phyloP scores from a whole-genome alignment of 2,888 invertebrate genomes.

The Drosophila cracens region DNA sequence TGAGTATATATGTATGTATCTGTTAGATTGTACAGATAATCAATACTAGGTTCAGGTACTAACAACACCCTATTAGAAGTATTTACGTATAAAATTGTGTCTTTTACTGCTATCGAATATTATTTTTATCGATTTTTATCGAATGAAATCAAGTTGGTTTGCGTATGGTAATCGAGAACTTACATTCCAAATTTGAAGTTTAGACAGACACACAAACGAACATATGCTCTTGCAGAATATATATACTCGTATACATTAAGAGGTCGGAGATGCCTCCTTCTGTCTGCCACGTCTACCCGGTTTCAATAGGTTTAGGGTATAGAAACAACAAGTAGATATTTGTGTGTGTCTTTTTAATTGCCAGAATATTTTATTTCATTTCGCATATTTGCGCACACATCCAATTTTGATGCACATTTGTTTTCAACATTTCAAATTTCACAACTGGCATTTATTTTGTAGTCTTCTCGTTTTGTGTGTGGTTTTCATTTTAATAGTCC shows the following conservation, averaged over 20 bases:
- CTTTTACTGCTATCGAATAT: no score
- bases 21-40: not conserved
- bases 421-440: conserved; percentile 1
- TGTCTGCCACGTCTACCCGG: not conserved
- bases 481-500: conserved; percentile 37
- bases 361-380: conserved; percentile 70
- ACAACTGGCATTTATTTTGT: not conserved
- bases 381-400: conserved; percentile 50
- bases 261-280: not conserved
- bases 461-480: conserved; percentile 4
- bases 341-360: conserved; percentile 66
- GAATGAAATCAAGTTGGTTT: not conserved
- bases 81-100: accelerated
- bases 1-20: not conserved
- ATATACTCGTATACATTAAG: not conserved
- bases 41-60: not conserved
- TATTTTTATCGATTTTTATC: not conserved
- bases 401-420: conserved; percentile 42
- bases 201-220: not conserved
- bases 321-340: conserved; percentile 25
- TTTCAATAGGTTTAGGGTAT: not conserved
- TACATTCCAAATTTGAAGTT: not conserved
- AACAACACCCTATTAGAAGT: not conserved
- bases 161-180: not conserved
- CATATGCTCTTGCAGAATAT: not conserved